Evolutionary conservation across 2,113 vertebrate species (phyloP), one percentile per base, ranked within the genome.

Genomic region (Eulemur rufifrons): DNA sequence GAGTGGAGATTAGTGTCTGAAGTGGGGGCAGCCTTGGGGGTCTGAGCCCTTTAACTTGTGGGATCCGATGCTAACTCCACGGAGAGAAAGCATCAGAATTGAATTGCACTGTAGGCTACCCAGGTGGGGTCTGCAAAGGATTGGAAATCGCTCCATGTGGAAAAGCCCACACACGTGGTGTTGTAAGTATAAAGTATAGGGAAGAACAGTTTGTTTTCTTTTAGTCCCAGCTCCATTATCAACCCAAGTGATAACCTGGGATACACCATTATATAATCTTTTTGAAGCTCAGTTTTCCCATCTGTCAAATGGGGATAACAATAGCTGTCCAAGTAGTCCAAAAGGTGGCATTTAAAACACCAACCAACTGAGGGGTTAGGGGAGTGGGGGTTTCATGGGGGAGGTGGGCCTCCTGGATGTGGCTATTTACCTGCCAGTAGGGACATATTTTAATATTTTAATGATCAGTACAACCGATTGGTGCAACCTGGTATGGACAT

Each of bases 211-310:
- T 66, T 56, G 11, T 86, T 81, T 66, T 74, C 12, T 73, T 80
- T 74, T 15, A 64, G 52, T 85, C 23, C 25, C 17, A 32, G 47
- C 81, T 68, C 37, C 66, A 42, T 39, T 50, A 85, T 18, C 39
- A 88, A 45, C 21, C 8, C 45, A 64, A 15, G 2, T 37, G 71
- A 88, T 39, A 42, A 68, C 23, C 39, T 39, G 27, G 27, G 27
- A 82, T 32, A 85, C 8, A 76, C 23, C 63, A 54, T 52, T 45
- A 21, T 6, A 85, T 47, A 56, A 80, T 21, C 61, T 54, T 76
- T 87, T 34, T 17, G 52, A 54, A 85, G 34, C 52, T 94, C 71
- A 50, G 78, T 89, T 94, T 97, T 91, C 61, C 37, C 23, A 74
- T 68, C n/a, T 91, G 61, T 91, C 66, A 66, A 87, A 85, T 71